phyloP scores from a whole-genome alignment of 92 coral and sea anemone species.

The Chrysogorgia sp. region DNA sequence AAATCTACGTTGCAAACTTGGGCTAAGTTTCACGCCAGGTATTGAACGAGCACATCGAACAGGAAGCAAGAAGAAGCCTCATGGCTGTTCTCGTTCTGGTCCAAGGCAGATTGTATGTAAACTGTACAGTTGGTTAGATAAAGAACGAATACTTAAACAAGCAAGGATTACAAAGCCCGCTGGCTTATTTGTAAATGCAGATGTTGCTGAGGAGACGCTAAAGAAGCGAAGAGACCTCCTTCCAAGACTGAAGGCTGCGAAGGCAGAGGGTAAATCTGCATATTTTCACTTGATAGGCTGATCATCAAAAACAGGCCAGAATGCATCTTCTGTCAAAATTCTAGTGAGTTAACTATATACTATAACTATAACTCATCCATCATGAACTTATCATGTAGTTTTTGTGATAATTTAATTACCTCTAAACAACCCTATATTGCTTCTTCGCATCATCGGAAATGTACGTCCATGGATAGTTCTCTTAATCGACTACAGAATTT shows the following conservation, averaged over 20 bases:
- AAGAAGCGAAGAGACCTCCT: slow-evolving; percentile 35
- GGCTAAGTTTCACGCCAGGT: slow-evolving; percentile 14
- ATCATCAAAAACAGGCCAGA: slow-evolving; percentile 10
- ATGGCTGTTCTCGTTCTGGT: slow-evolving; percentile 7
- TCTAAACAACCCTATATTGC: too few relatives aligned
- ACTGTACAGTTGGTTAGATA: slow-evolving; percentile 32
- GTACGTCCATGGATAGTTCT: too few relatives aligned
- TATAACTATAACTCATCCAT: too few relatives aligned
- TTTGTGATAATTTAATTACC: too few relatives aligned
- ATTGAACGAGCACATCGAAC: slow-evolving; percentile 34
- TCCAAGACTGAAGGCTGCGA: too few relatives aligned
- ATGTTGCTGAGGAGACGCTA: slow-evolving; percentile 44
- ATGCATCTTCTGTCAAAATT: too few relatives aligned
- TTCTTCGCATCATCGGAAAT: too few relatives aligned
- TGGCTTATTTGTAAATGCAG: slow-evolving; percentile 24
- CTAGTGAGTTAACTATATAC: too few relatives aligned
- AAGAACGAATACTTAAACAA: slow-evolving; percentile 2
- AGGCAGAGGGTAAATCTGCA: too few relatives aligned
- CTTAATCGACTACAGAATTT: too few relatives aligned
- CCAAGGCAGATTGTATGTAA: slow-evolving; percentile 33
- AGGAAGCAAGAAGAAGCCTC: slow-evolving; percentile 11
- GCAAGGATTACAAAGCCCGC: slow-evolving; percentile 21
- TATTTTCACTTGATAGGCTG: slow-evolving; percentile 3
- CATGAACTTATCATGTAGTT: too few relatives aligned
- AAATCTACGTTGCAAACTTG: not conserved